Evolutionary conservation across 2,888 invertebrate species (phyloP).

Genomic region (Dusona sp.): DNA sequence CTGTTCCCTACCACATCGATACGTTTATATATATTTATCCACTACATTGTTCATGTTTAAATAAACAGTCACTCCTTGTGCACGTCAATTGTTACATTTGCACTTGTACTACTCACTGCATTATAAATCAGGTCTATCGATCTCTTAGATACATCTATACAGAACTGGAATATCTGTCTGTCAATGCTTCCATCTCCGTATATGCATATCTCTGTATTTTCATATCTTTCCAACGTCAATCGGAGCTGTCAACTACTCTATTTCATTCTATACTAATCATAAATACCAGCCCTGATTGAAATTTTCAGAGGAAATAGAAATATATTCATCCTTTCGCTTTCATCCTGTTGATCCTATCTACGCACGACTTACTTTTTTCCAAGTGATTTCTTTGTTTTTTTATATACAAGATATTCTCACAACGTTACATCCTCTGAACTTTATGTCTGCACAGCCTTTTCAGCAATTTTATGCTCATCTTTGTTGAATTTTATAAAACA

Average conservation of each 20-base stretch:
- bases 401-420: not conserved
- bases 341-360: constrained; percentile 6
- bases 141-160: constrained; percentile 33
- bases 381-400: not conserved
- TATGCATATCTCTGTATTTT: constrained; percentile 37
- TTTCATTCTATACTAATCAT: constrained; percentile 38
- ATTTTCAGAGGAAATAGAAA: constrained; percentile 31
- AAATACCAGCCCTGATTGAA: not conserved
- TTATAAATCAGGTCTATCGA: constrained; percentile 49
- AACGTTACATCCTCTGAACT: not conserved
- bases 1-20: not conserved
- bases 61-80: not conserved
- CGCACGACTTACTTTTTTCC: not conserved
- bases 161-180: constrained; percentile 41
- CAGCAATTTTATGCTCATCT: not conserved
- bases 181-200: constrained; percentile 49
- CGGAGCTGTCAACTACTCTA: constrained; percentile 36
- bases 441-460: not conserved
- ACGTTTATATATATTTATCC: not conserved
- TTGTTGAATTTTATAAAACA: not conserved
- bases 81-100: constrained; percentile 18
- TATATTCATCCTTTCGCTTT: constrained; percentile 14
- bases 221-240: constrained; percentile 32
- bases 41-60: not conserved
- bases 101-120: not conserved